Percentiles rank a stretch among this genome's conserved stretches.
phyloP scores from a whole-genome alignment of 2,797 vertebrate species.

The Artibeus lituratus region DNA sequence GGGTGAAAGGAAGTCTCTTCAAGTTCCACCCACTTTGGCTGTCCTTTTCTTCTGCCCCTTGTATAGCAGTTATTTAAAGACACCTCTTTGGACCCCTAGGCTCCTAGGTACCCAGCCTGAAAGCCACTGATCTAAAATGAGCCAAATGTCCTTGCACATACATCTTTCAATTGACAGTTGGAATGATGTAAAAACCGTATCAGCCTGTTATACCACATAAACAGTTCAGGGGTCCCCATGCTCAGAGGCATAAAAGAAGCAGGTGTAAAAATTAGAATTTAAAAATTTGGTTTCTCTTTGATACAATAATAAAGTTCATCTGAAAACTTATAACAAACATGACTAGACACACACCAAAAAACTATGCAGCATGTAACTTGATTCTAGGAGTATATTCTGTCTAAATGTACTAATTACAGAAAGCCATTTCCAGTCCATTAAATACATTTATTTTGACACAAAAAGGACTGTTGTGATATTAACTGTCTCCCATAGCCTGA shows the following conservation, averaged over 20 bases:
- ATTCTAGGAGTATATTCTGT: slow-evolving; percentile 37
- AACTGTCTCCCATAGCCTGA: slow-evolving; percentile 49
- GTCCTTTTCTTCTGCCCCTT: neutral
- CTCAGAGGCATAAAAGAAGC: neutral
- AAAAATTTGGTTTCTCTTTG: slow-evolving; percentile 1
- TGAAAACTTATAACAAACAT: slow-evolving; percentile 28
- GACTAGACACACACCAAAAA: slow-evolving; percentile 20
- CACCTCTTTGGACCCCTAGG: neutral
- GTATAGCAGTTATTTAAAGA: neutral
- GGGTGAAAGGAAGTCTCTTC: neutral
- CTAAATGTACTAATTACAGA: slow-evolving; percentile 48
- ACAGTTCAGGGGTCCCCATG: neutral
- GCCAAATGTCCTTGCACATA: neutral
- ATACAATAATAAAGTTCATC: neutral
- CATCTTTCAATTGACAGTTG: neutral
- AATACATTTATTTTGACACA: slow-evolving; percentile 70
- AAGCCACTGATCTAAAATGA: neutral
- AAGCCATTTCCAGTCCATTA: slow-evolving; percentile 70
- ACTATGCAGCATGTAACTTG: neutral
- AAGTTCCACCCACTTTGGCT: neutral
- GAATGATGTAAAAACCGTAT: neutral
- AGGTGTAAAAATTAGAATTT: slow-evolving; percentile 3
- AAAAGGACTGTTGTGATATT: slow-evolving; percentile 59
- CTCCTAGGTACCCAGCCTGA: neutral
- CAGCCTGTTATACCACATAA: neutral